Evolutionary conservation across 2,113 vertebrate species (phyloP).

Genomic region (Scophthalmus maximus): DNA sequence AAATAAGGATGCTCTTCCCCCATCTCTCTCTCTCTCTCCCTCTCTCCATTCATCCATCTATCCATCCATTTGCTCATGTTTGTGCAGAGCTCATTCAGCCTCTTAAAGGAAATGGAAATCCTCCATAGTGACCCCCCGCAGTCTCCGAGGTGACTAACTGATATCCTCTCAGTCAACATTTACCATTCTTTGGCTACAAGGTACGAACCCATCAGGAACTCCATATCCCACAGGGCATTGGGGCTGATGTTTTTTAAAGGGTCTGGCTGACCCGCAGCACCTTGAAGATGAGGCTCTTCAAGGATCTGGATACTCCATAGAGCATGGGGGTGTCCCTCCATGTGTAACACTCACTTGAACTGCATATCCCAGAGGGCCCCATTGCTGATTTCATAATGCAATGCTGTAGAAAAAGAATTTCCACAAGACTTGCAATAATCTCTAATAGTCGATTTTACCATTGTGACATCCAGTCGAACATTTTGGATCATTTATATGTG

Average conservation of each 20-base stretch:
- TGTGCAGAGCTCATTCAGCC: slow-evolving; percentile 75
- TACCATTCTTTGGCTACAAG: slow-evolving; percentile 70
- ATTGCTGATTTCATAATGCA: not conserved
- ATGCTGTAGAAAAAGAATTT: too few species aligned
- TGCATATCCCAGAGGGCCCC: slow-evolving; percentile 9
- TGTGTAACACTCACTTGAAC: slow-evolving; percentile 1
- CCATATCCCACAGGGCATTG: slow-evolving; percentile 58
- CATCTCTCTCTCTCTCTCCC: slow-evolving; percentile 7
- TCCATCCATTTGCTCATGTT: slow-evolving; percentile 64
- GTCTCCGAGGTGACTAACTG: slow-evolving; percentile 76
- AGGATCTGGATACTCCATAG: not conserved
- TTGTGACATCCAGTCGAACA: too few species aligned
- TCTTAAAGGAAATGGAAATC: slow-evolving; percentile 81
- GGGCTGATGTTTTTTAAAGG: slow-evolving; percentile 53
- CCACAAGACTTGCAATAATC: too few species aligned
- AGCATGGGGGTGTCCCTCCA: not conserved
- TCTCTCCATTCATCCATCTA: slow-evolving; percentile 29
- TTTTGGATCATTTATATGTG: too few species aligned
- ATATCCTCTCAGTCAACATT: slow-evolving; percentile 85
- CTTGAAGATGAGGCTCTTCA: slow-evolving; percentile 3
- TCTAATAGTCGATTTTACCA: too few species aligned
- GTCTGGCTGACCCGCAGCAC: slow-evolving; percentile 40
- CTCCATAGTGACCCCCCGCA: slow-evolving; percentile 62
- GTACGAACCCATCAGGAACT: slow-evolving; percentile 84
- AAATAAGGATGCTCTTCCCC: slow-evolving; percentile 69